phyloP scores from a whole-genome alignment of 1,140 invertebrate genomes.

The Capitella teleta region DNA sequence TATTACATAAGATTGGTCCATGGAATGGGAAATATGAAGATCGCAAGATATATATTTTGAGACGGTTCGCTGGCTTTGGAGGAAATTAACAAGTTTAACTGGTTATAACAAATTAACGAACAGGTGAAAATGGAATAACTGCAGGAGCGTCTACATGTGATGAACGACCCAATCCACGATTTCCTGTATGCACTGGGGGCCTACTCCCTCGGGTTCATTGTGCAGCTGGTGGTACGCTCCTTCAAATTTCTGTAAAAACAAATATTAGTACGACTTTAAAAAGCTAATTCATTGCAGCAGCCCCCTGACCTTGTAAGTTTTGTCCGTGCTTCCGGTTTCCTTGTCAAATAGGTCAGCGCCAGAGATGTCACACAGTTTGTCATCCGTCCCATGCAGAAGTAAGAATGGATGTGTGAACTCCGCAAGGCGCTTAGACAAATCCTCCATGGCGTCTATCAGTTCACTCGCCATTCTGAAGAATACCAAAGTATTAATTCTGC shows the following conservation, averaged over 20 bases:
- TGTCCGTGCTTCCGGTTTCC: conserved; percentile 6
- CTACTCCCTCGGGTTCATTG: conserved; percentile 5
- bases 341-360: conserved; percentile 7
- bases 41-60: too few species aligned
- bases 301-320: conserved; percentile 4
- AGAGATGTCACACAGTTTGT: conserved; percentile 2
- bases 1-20: too few species aligned
- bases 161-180: conserved; percentile 5
- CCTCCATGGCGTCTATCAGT: conserved; percentile 2
- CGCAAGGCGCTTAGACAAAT: not conserved
- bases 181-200: conserved; percentile 3
- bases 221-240: conserved; percentile 7
- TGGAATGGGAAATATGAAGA: too few species aligned
- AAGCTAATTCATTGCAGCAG: not conserved
- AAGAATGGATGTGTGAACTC: conserved; percentile 4
- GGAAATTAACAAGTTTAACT: too few species aligned
- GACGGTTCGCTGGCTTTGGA: too few species aligned
- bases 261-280: not conserved
- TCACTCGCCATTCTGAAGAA: not conserved
- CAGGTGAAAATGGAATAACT: too few species aligned
- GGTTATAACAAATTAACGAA: too few species aligned
- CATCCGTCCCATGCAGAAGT: conserved; percentile 2
- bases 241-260: conserved; percentile 2
- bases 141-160: too few species aligned
- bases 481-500: conserved; percentile 1